Evolutionary conservation across 2,888 invertebrate genomes (phyloP).

Genomic region (Altica lythri): DNA sequence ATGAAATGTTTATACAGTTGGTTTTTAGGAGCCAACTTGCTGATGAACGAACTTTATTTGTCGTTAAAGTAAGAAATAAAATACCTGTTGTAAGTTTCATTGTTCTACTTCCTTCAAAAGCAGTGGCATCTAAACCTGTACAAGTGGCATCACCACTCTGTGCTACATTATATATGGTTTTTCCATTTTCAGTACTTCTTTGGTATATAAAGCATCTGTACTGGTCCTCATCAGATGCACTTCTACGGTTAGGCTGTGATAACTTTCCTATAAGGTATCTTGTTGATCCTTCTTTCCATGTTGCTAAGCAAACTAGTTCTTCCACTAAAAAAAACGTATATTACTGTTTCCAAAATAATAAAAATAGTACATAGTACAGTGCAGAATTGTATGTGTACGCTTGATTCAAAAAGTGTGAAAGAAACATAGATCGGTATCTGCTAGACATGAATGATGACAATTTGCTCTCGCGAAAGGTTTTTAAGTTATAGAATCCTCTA

Average conservation of each 20-base stretch:
- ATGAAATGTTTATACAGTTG: too few relatives aligned
- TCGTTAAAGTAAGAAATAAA: too few relatives aligned
- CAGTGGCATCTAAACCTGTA: conserved; percentile 70
- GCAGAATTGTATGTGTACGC: too few relatives aligned
- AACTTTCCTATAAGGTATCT: conserved; percentile 76
- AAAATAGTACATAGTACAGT: too few relatives aligned
- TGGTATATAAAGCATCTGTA: conserved; percentile 85
- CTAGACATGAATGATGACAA: too few relatives aligned
- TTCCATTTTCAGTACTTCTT: conserved; percentile 58
- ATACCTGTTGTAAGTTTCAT: conserved; percentile 78
- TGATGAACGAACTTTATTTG: too few relatives aligned
- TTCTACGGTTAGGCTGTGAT: conserved; percentile 66
- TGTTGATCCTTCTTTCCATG: conserved; percentile 83
- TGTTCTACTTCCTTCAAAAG: conserved; percentile 77
- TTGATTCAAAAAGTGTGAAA: too few relatives aligned
- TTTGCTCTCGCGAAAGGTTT: too few relatives aligned
- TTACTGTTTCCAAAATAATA: too few relatives aligned
- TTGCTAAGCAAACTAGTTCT: conserved; percentile 79
- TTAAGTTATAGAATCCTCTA: too few relatives aligned
- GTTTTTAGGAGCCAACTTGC: too few relatives aligned
- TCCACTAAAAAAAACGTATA: conserved; percentile 68
- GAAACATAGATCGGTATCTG: too few relatives aligned
- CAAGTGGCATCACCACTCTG: conserved; percentile 83
- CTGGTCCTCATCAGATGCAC: conserved; percentile 73
- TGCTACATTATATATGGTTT: conserved; percentile 69